These are phyloP conservation scores for Aleiodes leptofemur DNA, from an alignment of 2,888 invertebrate species.

Conservation along the genomic window DNA sequence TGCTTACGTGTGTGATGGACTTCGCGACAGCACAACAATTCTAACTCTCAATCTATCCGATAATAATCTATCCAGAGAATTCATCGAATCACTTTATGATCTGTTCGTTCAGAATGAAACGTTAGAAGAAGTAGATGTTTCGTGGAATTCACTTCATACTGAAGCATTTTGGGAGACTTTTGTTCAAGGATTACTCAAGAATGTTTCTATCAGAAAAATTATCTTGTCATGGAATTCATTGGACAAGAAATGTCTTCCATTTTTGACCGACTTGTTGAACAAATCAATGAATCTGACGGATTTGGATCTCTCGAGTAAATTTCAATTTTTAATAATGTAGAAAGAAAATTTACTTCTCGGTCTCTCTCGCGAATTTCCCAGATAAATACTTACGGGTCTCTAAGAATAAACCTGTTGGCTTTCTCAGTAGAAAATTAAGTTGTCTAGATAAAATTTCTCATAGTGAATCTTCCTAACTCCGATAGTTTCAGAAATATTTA, in stretches of 20 bases:
- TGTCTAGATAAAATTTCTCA: no score
- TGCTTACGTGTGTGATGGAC: conserved; percentile 64
- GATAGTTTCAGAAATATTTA: no score
- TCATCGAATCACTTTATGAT: conserved; percentile 70
- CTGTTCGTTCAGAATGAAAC: conserved; percentile 73
- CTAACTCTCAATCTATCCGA: conserved; percentile 75
- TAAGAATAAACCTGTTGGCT: no score
- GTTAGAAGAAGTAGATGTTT: conserved; percentile 76
- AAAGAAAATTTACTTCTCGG: no score
- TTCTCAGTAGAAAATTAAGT: no score
- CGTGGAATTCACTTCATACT: conserved; percentile 77
- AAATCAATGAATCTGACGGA: conserved; percentile 55
- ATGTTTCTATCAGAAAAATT: conserved; percentile 67
- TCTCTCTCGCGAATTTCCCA: no score
- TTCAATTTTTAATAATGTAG: no score
- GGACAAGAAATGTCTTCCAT: conserved; percentile 60
- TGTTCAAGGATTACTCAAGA: conserved; percentile 69
- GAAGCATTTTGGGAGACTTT: conserved; percentile 71
- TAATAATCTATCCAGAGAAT: conserved; percentile 76
- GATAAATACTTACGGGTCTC: no score
- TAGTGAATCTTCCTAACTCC: no score
- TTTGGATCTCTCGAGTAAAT: conserved; percentile 64
- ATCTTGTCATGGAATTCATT: conserved; percentile 77
- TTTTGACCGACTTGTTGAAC: conserved; percentile 57
- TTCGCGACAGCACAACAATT: conserved; percentile 69